Base-by-base conservation (phyloP, 2,113 vertebrate genomes). In the Ceyx margarethae region DNA sequence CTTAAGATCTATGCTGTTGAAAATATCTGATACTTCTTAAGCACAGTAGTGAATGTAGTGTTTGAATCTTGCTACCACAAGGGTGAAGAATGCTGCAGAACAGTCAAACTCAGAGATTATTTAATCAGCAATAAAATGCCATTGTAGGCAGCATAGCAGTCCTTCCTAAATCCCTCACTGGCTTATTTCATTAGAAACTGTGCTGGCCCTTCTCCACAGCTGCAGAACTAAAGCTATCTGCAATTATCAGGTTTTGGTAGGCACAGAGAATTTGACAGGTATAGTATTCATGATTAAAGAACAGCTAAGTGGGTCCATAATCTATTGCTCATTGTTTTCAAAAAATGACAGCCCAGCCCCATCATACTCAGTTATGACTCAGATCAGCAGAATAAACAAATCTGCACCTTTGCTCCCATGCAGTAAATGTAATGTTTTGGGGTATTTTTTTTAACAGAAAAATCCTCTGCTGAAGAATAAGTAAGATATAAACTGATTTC, bases 141-240 rank as follows among this genome's bases (percentile, higher is more conserved):
- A 54, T 88, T 87, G 74, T 90, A 92, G 78, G 72, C 88, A 97
- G 93, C 77, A 69, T 90, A 92, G 77, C 87, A 95, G 91, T 88
- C 84, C 91, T 97, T 94, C 94, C 93, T 89, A 93, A 96, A 95
- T 91, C 67, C 40, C 89, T 93, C 4, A 2, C 78, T 94, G 22
- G 78, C 90, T 97, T 97, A 95, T 96, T 96, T 97, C 94, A 96
- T 97, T 96, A 96, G 94, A 95, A 95, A 95, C 92, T 76, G 46
- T 90, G 88, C 92, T 97, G 96, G 97, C 95, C 17, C 4, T 26
- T 78, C 77, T 96, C 97, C 97, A 97, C 82, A 94, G 95, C 95
- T 92, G 89, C 95, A 97, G 92, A 94, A 95, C 87, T 93, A 94
- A 86, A 89, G 76, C 76, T 95, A 67, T 87, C 28, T 66, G 83